Conservation (phyloP, 1,140 invertebrate species). For the Plectrocnemia conspersa region DNA sequence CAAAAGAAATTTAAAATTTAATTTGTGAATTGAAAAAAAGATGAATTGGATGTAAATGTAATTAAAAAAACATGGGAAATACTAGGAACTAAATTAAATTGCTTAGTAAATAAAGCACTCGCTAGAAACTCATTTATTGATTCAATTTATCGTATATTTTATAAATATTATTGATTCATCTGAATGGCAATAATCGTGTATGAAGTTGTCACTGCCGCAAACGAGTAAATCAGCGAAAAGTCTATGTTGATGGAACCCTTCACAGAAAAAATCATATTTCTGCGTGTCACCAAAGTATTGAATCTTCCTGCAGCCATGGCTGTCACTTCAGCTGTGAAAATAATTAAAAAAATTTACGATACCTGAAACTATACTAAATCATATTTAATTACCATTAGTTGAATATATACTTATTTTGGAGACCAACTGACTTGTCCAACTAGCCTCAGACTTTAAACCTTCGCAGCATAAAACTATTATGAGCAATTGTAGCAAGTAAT, state of each 20-base stretch:
- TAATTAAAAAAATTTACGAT: neutral
- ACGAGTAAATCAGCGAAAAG: neutral
- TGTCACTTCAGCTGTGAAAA: neutral
- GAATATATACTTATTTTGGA: neutral
- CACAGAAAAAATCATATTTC: neutral
- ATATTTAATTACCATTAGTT: neutral
- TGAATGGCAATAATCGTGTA: constrained; percentile 1
- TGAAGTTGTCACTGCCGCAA: neutral
- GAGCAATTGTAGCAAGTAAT: neutral
- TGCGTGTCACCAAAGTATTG: neutral
- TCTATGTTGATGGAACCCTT: constrained; percentile 4
- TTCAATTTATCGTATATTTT: neutral
- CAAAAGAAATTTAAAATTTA: too few relatives aligned
- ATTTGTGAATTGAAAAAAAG: too few relatives aligned
- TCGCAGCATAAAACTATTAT: neutral
- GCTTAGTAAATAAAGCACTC: too few relatives aligned
- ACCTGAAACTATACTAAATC: neutral
- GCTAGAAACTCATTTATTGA: too few relatives aligned
- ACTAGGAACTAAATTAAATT: too few relatives aligned
- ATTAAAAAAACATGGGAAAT: too few relatives aligned
- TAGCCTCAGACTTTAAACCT: neutral
- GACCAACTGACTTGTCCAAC: neutral
- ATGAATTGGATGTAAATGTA: too few relatives aligned
- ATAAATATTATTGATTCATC: neutral
- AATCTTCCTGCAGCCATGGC: too few relatives aligned